Conservation (phyloP, 1,140 invertebrate genomes). For the Drosophila dunni region DNA sequence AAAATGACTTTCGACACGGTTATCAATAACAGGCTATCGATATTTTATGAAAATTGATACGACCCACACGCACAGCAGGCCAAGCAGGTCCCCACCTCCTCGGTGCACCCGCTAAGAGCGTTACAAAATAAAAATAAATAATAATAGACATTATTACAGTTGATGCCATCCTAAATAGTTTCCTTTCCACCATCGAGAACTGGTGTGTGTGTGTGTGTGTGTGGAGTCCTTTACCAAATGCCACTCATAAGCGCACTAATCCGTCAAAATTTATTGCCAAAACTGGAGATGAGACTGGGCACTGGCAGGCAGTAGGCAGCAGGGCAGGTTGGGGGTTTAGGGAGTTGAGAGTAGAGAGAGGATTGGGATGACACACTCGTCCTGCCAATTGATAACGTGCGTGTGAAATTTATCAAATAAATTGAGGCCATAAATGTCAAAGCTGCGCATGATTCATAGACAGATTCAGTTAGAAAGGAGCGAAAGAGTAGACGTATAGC, state of each 20-base stretch:
- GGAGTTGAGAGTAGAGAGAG: slow-evolving; percentile 16
- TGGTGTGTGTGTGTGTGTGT: slow-evolving; percentile 1
- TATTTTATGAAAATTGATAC: slow-evolving; percentile 83
- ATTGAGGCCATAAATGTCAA: slow-evolving; percentile 81
- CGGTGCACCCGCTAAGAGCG: slow-evolving; percentile 18
- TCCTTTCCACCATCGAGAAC: slow-evolving; percentile 6
- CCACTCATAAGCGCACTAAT: slow-evolving; percentile 81
- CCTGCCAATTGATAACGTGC: slow-evolving; percentile 79
- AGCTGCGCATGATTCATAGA: slow-evolving; percentile 78
- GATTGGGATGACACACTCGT: slow-evolving; percentile 17
- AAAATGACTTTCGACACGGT: slow-evolving; percentile 79
- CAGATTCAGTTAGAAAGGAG: slow-evolving; percentile 12
- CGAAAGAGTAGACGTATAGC: neutral
- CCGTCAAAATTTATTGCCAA: slow-evolving; percentile 81
- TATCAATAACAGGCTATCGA: slow-evolving; percentile 80
- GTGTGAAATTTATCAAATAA: slow-evolving; percentile 83
- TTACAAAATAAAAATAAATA: slow-evolving; percentile 76
- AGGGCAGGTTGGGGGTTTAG: neutral
- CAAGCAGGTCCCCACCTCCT: too few relatives aligned
- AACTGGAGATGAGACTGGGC: slow-evolving; percentile 39
- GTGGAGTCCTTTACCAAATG: slow-evolving; percentile 50
- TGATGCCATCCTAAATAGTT: slow-evolving; percentile 76
- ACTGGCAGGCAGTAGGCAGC: neutral
- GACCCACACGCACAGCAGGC: slow-evolving; percentile 42
- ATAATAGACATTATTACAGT: slow-evolving; percentile 80